Evolutionary conservation across 2,797 vertebrate species (phyloP).

Genomic region (Taenioides sp.): DNA sequence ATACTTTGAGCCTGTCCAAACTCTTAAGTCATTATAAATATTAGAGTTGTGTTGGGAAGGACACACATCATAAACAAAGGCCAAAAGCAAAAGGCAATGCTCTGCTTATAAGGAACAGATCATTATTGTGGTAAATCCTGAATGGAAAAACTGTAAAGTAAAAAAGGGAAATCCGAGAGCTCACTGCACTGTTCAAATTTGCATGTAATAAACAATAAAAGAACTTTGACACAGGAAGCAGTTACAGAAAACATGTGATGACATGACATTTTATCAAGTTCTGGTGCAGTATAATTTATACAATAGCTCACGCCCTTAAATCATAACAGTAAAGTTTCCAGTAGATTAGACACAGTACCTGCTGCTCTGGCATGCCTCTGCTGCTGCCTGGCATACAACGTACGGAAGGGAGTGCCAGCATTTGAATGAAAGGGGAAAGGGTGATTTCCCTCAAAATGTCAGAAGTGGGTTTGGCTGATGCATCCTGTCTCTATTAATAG

Average conservation of each 20-base stretch:
- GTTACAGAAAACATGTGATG: slow-evolving; percentile 21
- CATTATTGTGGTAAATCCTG: background rate
- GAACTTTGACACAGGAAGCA: slow-evolving; percentile 25
- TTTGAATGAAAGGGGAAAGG: slow-evolving; percentile 59
- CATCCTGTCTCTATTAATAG: slow-evolving; percentile 65
- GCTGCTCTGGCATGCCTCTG: slow-evolving; percentile 33
- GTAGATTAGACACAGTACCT: slow-evolving; percentile 59
- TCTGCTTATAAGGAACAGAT: background rate
- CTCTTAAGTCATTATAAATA: background rate
- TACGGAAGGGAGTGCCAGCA: slow-evolving; percentile 51
- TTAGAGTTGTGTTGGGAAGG: no score
- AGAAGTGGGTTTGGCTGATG: slow-evolving; percentile 65
- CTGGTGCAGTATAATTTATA: slow-evolving; percentile 19
- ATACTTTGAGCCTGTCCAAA: background rate
- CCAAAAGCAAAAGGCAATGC: slow-evolving; percentile 1
- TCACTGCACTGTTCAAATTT: slow-evolving; percentile 12
- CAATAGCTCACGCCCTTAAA: slow-evolving; percentile 48
- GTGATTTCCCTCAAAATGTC: slow-evolving; percentile 67
- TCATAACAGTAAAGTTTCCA: slow-evolving; percentile 54
- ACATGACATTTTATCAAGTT: slow-evolving; percentile 24
- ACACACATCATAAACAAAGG: background rate
- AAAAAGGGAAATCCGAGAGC: slow-evolving; percentile 17
- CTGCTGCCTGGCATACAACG: slow-evolving; percentile 45
- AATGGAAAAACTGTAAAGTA: slow-evolving; percentile 1
- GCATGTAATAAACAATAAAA: slow-evolving; percentile 1